Base-by-base conservation (phyloP, 2,113 vertebrate species). In the Lophotis ruficrista region DNA sequence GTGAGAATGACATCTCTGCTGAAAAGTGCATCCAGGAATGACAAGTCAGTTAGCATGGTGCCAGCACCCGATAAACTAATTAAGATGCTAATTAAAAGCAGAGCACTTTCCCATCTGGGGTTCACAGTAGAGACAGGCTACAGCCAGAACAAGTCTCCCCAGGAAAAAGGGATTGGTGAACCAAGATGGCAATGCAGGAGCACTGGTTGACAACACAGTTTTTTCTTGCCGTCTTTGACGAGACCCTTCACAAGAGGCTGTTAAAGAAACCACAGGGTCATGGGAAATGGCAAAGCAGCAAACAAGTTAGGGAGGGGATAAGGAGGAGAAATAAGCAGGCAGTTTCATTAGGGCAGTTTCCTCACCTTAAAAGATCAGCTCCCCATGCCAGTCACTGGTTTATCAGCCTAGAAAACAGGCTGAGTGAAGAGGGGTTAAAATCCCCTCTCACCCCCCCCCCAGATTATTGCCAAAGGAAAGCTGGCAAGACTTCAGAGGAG, bases 11-110 rank as follows among this genome's bases (percentile, higher is more conserved):
- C 72, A 83, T 21, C 64, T 64, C 54, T 54, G 38, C 69, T 78
- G 57, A 75, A 61, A 90, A 78, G 60, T 30, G 24, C 68, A 80
- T 48, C 64, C 83, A 83, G 68, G 60, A 95, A 57, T 1, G 2
- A 68, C 56, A 82, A 78, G 48, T 45, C 54, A 41, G 47, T 79
- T 65, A 83, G 61, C 10, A 2, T 2, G 43, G 83, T 83, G 72
- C 72, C 31, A 5, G 62, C 0, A 2, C 51, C 47, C 9, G 5
- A 89, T 75, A 89, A 93, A 81, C 64, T 81, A 88, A 91, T 95
- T 88, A 73, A 94, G 77, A 71, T 50, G 83, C 65, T 96, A 94
- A 96, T 96, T 93, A 94, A 87, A 93, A 82, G 4, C 61, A 81
- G 77, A 91, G 53, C 43, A 48, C 35, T 89, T 75, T 38, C 60